phyloP scores from a whole-genome alignment of 2,113 vertebrate genomes.

The Astur gentilis region DNA sequence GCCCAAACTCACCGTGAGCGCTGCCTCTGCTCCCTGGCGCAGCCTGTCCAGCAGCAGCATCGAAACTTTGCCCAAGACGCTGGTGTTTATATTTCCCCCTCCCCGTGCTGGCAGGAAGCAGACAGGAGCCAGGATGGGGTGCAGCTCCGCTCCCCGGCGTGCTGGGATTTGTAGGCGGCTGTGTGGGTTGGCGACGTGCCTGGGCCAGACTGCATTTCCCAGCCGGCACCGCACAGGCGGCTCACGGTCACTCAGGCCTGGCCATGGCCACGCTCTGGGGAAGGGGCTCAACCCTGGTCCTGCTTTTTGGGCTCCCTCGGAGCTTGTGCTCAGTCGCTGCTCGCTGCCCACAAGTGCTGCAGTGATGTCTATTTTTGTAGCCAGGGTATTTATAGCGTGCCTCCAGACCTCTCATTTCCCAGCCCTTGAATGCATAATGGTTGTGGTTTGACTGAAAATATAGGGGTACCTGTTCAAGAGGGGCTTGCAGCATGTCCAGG shows the following conservation, averaged over 20 bases:
- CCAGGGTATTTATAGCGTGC: not conserved
- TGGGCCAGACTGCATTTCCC: not conserved
- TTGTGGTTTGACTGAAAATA: not conserved
- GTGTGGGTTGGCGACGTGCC: fast-evolving
- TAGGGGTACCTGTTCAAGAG: not conserved
- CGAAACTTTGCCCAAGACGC: fast-evolving
- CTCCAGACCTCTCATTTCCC: not conserved
- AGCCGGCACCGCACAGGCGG: not conserved
- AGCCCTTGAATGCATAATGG: not conserved
- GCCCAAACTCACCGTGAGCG: not conserved
- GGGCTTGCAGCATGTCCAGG: fast-evolving
- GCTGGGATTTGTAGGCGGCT: constrained; percentile 56
- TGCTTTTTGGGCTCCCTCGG: fast-evolving
- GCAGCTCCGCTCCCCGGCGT: not conserved
- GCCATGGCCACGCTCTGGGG: fast-evolving
- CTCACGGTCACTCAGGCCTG: fast-evolving
- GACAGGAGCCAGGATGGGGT: not conserved
- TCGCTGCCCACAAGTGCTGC: not conserved
- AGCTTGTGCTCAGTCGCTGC: fast-evolving
- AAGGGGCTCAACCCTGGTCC: not conserved
- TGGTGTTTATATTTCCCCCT: not conserved
- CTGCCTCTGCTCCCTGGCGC: not conserved
- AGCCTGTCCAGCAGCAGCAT: not conserved
- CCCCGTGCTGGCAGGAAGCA: not conserved
- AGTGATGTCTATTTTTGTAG: not conserved